Conservation (phyloP, 2,888 invertebrate species). For the Andrena trimmerana region DNA sequence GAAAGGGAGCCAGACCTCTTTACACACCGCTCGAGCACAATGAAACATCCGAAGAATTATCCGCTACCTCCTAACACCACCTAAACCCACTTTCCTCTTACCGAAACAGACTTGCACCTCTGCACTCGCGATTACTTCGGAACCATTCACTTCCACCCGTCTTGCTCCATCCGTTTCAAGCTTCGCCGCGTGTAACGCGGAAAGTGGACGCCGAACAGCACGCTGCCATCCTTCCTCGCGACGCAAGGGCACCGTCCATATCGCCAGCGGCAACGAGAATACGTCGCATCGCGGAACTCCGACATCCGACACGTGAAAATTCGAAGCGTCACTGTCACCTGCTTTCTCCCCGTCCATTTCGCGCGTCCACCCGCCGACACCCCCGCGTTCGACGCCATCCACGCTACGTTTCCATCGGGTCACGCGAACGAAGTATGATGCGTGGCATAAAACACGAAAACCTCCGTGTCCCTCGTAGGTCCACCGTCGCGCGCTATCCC, state of each 20-base stretch:
- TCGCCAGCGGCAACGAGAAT: neutral
- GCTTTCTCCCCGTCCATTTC: constrained; percentile 2
- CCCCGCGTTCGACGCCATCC: neutral
- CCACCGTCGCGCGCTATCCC: neutral
- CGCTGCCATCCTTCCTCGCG: neutral
- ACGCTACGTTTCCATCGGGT: neutral
- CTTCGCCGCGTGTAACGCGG: neutral
- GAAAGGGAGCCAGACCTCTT: neutral
- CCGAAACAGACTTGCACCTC: too few species aligned
- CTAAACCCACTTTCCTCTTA: too few species aligned
- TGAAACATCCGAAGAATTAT: too few species aligned
- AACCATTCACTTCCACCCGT: too few species aligned
- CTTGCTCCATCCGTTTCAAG: too few species aligned
- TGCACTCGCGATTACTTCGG: too few species aligned
- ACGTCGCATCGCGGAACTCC: neutral
- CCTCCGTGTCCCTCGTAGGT: neutral
- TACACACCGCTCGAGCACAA: too few species aligned
- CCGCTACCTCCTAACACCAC: too few species aligned
- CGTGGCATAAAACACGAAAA: constrained; percentile 19
- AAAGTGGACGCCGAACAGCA: neutral
- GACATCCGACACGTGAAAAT: constrained; percentile 4
- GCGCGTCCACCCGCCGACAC: neutral
- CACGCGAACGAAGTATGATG: neutral
- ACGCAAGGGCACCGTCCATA: neutral
- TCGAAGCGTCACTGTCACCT: neutral